Conservation (phyloP, 2,888 invertebrate genomes). For the Harmothoe impar region DNA sequence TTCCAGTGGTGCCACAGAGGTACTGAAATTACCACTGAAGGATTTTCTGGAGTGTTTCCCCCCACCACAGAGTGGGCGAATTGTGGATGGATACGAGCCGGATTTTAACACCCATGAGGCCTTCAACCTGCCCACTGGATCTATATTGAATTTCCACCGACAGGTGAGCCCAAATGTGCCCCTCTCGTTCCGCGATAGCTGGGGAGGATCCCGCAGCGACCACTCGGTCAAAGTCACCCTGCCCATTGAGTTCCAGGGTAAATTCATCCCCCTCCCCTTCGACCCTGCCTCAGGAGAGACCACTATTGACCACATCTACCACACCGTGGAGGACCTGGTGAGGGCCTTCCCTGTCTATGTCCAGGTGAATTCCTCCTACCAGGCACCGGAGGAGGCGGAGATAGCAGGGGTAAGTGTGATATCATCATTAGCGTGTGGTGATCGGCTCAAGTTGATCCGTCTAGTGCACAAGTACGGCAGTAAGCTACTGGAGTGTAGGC, state of each 20-base stretch:
- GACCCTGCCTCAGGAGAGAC: slow-evolving; percentile 67
- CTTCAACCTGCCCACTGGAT: slow-evolving; percentile 66
- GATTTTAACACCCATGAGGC: slow-evolving; percentile 65
- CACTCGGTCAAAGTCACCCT: slow-evolving; percentile 64
- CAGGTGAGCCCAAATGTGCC: slow-evolving; percentile 67
- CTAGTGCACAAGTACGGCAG: slow-evolving; percentile 65
- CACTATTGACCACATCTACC: slow-evolving; percentile 68
- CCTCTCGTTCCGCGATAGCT: slow-evolving; percentile 65
- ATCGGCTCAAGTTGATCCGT: slow-evolving; percentile 67
- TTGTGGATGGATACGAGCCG: slow-evolving; percentile 66
- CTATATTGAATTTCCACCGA: slow-evolving; percentile 66
- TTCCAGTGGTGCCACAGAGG: background rate
- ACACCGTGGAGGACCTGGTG: slow-evolving; percentile 67
- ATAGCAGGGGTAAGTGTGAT: background rate
- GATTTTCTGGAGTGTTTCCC: slow-evolving; percentile 70
- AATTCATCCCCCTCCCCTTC: slow-evolving; percentile 68
- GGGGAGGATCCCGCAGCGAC: slow-evolving; percentile 51
- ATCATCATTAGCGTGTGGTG: slow-evolving; percentile 60
- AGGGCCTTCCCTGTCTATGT: slow-evolving; percentile 68
- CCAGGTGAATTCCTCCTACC: slow-evolving; percentile 67
- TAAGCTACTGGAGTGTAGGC: slow-evolving; percentile 67
- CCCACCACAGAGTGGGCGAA: slow-evolving; percentile 67
- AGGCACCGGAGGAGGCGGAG: background rate
- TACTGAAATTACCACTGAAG: slow-evolving; percentile 53
- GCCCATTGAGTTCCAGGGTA: slow-evolving; percentile 68